phyloP scores from a whole-genome alignment of 2,113 vertebrate species.

The Tauraco erythrolophus region DNA sequence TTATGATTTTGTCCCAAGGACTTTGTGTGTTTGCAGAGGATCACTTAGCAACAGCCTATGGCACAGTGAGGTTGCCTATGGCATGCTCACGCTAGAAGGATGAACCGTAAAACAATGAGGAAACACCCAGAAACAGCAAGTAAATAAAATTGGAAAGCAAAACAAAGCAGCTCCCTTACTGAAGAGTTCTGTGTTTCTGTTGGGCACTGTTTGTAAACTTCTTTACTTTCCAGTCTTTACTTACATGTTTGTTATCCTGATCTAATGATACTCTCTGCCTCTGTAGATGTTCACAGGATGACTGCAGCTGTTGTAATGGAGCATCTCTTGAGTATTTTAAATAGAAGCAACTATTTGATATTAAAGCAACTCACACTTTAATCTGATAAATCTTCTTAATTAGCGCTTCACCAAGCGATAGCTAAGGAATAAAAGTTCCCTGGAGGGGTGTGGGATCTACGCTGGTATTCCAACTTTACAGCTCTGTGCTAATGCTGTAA shows the following conservation, averaged over 20 bases:
- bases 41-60: conserved; percentile 41
- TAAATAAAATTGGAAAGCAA: conserved; percentile 19
- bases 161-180: neutral
- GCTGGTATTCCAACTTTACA: neutral
- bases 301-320: neutral
- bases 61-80: neutral
- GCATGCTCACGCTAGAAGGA: neutral
- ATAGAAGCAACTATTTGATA: neutral
- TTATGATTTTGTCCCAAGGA: conserved; percentile 60
- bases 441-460: neutral
- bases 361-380: neutral
- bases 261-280: neutral
- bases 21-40: conserved; percentile 63
- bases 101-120: conserved; percentile 7
- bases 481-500: neutral
- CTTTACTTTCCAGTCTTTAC: neutral
- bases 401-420: neutral
- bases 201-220: neutral
- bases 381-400: neutral
- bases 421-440: neutral
- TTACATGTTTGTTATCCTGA: neutral
- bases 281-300: neutral
- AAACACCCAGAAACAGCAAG: conserved; percentile 25
- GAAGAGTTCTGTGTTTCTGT: neutral
- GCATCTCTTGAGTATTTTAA: neutral